Percentiles rank a stretch among this genome's conserved stretches.
Evolutionary conservation across 2,113 vertebrate genomes (phyloP).

Genomic region (Marcusenius ussheri): DNA sequence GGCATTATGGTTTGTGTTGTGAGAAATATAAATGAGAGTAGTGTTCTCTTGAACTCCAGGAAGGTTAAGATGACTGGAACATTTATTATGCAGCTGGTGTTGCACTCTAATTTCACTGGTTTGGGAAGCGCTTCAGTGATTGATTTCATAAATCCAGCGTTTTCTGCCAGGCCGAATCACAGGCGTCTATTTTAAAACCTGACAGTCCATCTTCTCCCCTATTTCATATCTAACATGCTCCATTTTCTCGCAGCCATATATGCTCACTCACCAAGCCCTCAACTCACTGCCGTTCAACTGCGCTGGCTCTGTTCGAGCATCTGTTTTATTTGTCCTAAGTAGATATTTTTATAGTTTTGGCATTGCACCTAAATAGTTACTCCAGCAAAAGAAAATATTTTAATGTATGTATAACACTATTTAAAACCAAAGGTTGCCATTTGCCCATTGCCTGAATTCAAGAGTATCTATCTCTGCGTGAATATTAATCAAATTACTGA

Average conservation of each 20-base stretch:
- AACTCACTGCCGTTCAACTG: neutral
- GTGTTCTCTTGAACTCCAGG: neutral
- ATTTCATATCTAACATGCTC: neutral
- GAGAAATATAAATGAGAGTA: neutral
- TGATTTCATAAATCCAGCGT: neutral
- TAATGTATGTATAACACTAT: neutral
- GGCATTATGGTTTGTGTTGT: neutral
- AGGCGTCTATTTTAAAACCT: neutral
- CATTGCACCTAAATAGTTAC: neutral
- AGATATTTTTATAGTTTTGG: neutral
- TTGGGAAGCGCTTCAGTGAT: neutral
- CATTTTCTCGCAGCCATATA: neutral
- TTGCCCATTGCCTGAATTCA: neutral
- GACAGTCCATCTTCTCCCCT: neutral
- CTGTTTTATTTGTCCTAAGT: neutral
- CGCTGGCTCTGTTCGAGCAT: neutral
- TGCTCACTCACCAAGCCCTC: neutral
- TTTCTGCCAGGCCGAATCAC: neutral
- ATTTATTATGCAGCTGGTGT: neutral
- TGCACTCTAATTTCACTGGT: neutral
- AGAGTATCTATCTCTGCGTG: neutral
- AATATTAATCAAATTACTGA: neutral
- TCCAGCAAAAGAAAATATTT: neutral
- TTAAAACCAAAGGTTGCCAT: neutral
- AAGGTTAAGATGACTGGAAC: neutral